These are phyloP conservation scores for Reticulitermes lucifugus DNA, from an alignment of 2,888 invertebrate species.

Conservation along the genomic window DNA sequence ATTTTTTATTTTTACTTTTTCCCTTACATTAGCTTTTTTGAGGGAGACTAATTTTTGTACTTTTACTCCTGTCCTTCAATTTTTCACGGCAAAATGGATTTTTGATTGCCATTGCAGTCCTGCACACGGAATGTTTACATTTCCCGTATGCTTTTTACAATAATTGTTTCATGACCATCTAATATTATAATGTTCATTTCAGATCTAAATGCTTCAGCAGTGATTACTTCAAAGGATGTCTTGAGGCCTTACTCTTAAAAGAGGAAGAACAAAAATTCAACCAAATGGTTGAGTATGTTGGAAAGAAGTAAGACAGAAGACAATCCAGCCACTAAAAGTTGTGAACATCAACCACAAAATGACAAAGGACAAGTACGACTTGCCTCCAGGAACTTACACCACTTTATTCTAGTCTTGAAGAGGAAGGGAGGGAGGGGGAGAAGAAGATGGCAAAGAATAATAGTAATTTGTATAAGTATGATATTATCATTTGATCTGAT, in stretches of 20 bases:
- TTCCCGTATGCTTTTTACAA: background rate
- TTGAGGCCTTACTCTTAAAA: slow-evolving; percentile 81
- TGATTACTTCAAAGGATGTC: slow-evolving; percentile 84
- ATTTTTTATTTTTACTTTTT: background rate
- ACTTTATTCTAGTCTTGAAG: slow-evolving; percentile 40
- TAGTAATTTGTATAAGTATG: background rate
- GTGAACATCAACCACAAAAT: background rate
- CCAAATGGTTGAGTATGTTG: slow-evolving; percentile 84
- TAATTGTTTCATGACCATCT: background rate
- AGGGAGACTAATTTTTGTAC: background rate
- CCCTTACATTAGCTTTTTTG: background rate
- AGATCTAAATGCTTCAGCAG: slow-evolving; percentile 84
- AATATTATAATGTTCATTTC: slow-evolving; percentile 60
- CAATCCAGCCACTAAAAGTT: background rate
- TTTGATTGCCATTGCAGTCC: background rate
- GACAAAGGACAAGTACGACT: background rate
- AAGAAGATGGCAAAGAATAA: background rate
- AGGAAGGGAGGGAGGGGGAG: background rate
- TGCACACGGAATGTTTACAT: background rate
- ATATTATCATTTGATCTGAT: background rate
- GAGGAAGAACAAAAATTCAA: slow-evolving; percentile 82
- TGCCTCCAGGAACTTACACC: slow-evolving; percentile 2
- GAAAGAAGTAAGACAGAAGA: slow-evolving; percentile 65
- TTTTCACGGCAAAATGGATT: background rate
- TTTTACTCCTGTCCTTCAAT: background rate